Evolutionary conservation across 2,113 vertebrate species (phyloP).

Genomic region (Lipotes vexillifer): DNA sequence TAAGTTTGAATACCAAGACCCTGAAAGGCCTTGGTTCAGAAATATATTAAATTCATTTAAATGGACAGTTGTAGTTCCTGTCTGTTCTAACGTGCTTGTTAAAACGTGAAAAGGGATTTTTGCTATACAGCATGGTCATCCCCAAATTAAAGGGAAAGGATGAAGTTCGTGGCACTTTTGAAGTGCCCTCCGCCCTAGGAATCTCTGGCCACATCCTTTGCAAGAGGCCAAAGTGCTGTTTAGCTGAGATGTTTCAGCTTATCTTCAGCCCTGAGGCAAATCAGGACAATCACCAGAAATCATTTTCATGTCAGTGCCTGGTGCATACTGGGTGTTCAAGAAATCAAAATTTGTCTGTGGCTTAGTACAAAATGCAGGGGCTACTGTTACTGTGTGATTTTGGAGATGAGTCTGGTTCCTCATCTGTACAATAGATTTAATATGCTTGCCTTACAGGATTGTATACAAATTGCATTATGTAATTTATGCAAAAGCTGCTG

Average conservation of each 20-base stretch:
- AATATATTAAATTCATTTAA: conserved; percentile 58
- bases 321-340: background rate
- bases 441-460: background rate
- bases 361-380: background rate
- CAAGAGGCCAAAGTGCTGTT: background rate
- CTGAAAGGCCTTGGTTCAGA: conserved; percentile 59
- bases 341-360: background rate
- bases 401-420: background rate
- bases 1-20: conserved; percentile 57
- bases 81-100: conserved; percentile 3
- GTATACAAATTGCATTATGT: background rate
- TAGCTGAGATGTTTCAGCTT: background rate
- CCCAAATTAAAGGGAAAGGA: background rate
- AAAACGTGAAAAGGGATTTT: background rate
- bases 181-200: background rate
- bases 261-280: background rate
- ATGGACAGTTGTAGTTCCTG: conserved; percentile 45
- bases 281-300: background rate
- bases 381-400: background rate
- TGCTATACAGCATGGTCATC: background rate
- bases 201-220: background rate
- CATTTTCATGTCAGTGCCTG: background rate
- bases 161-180: background rate
- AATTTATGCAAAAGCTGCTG: background rate
- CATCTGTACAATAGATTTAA: background rate